phyloP scores from a whole-genome alignment of 2,888 invertebrate genomes.

The Polymixis lichenea region DNA sequence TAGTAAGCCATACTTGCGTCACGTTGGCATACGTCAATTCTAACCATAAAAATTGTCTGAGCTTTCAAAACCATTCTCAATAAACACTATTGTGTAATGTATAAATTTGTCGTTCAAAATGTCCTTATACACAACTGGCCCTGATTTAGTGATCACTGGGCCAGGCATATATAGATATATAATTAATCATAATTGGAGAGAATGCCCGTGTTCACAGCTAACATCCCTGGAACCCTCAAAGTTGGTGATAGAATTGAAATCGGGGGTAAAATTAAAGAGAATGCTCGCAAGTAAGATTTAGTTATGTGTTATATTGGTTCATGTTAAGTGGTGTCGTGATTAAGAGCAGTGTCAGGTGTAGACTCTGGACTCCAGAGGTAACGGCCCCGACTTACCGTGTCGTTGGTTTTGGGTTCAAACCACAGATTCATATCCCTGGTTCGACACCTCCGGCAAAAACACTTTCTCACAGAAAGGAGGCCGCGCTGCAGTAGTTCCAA shows the following conservation, averaged over 20 bases:
- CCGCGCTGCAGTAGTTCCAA: not conserved
- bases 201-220: slow-evolving; percentile 88
- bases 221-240: slow-evolving; percentile 83
- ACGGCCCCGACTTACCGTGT: not conserved
- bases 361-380: not conserved
- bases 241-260: slow-evolving; percentile 87
- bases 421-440: not conserved
- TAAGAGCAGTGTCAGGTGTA: not conserved
- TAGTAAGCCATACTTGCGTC: slow-evolving; percentile 46
- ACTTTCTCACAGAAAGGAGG: not conserved
- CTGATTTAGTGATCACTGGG: slow-evolving; percentile 74
- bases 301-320: not conserved
- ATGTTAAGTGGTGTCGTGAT: not conserved
- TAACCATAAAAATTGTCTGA: slow-evolving; percentile 64
- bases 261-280: slow-evolving; percentile 87
- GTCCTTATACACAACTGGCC: slow-evolving; percentile 76
- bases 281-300: slow-evolving; percentile 85
- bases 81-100: slow-evolving; percentile 79
- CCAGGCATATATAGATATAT: slow-evolving; percentile 63
- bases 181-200: slow-evolving; percentile 62
- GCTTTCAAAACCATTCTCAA: slow-evolving; percentile 55
- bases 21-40: slow-evolving; percentile 60
- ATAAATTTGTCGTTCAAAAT: slow-evolving; percentile 87
- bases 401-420: not conserved
- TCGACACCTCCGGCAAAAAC: not conserved